Percentiles rank a stretch among this genome's conserved stretches.
Conservation (phyloP, 2,888 invertebrate species). For the Autographa gamma region DNA sequence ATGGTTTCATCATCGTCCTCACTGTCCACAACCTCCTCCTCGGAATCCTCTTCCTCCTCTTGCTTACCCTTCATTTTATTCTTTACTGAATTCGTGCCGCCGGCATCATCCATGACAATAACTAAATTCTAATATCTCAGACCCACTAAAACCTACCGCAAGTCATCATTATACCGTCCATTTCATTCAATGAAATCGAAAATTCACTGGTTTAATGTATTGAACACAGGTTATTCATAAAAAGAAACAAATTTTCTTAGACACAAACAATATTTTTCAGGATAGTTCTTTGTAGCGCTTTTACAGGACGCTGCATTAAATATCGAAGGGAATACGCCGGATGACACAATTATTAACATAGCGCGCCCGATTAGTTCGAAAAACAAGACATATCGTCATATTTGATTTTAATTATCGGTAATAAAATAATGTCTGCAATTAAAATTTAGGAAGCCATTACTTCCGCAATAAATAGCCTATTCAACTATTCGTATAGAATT, state of each 20-base stretch:
- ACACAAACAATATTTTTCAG: conserved; percentile 70
- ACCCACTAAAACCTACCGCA: conserved; percentile 47
- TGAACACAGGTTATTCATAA: conserved; percentile 51
- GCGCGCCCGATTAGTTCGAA: conserved; percentile 64
- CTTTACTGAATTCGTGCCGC: conserved; percentile 72
- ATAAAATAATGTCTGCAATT: conserved; percentile 83
- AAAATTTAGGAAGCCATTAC: conserved; percentile 89
- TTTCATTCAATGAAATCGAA: conserved; percentile 38
- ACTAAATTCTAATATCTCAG: conserved; percentile 50
- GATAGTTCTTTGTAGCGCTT: conserved; percentile 79
- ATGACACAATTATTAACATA: conserved; percentile 75
- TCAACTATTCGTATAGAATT: conserved; percentile 84
- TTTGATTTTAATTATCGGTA: conserved; percentile 72
- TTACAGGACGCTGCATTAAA: conserved; percentile 78
- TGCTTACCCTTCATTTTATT: conserved; percentile 75
- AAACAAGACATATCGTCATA: conserved; percentile 61
- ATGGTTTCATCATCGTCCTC: conserved; percentile 87
- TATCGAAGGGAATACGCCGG: conserved; percentile 75
- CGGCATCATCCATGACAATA: conserved; percentile 77
- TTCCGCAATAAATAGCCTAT: conserved; percentile 89
- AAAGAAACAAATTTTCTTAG: conserved; percentile 49
- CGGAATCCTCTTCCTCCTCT: conserved; percentile 74
- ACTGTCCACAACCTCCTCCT: conserved; percentile 80
- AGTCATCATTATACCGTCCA: conserved; percentile 52
- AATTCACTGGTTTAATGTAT: conserved; percentile 40